phyloP scores from a whole-genome alignment of 2,888 invertebrate genomes.

The Diploptera punctata region DNA sequence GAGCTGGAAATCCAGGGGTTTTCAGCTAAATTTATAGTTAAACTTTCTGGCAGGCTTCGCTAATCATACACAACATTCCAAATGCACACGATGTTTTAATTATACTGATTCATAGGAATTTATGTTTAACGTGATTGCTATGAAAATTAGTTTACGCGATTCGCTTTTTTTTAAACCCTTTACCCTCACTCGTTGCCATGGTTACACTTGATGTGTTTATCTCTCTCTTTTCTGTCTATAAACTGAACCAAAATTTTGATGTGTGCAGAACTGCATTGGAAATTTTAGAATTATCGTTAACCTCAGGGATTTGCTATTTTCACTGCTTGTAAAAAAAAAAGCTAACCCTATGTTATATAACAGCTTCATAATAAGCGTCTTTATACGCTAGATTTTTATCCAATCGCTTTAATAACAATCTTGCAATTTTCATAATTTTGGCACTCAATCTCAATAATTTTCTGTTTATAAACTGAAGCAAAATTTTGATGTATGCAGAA shows the following conservation, averaged over 20 bases:
- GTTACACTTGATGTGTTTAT: constrained; percentile 13
- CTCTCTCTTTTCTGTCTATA: not conserved
- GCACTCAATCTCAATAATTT: too few relatives aligned
- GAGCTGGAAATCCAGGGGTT: constrained; percentile 4
- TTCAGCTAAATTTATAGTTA: constrained; percentile 28
- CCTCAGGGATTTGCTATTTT: too few relatives aligned
- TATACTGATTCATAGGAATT: constrained; percentile 15
- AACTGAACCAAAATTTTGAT: constrained; percentile 1
- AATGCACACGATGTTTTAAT: constrained; percentile 23
- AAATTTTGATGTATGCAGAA: constrained; percentile 2
- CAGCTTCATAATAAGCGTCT: too few relatives aligned
- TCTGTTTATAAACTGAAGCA: not conserved
- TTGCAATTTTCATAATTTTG: too few relatives aligned
- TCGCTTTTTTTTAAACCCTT: not conserved
- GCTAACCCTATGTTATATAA: too few relatives aligned
- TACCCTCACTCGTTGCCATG: too few relatives aligned
- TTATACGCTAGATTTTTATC: too few relatives aligned
- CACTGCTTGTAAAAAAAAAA: too few relatives aligned
- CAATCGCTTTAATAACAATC: too few relatives aligned
- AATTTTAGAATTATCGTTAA: too few relatives aligned
- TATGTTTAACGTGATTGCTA: constrained; percentile 13
- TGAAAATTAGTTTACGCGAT: constrained; percentile 30
- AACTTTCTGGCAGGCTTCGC: constrained; percentile 25
- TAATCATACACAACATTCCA: constrained; percentile 25
- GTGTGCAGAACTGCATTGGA: too few relatives aligned